A percentile compares a stretch with the other conserved stretches of the same genome.
Evolutionary conservation across 1,140 invertebrate species (phyloP).

Genomic region (Drosophila sucinea): DNA sequence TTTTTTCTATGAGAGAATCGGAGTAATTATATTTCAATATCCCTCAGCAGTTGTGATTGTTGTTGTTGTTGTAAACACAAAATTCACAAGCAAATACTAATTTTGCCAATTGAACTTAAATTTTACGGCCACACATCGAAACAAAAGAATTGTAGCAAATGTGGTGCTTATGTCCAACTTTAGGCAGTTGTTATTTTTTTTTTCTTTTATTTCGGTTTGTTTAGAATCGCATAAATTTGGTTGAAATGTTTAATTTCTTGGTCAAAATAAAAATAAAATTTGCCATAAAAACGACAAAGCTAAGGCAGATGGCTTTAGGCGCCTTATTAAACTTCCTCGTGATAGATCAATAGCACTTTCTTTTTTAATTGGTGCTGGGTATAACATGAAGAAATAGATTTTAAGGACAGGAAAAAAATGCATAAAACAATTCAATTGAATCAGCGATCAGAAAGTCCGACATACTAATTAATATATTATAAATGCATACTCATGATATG

Average conservation of each 20-base stretch:
- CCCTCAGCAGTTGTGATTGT: not conserved
- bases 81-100: conserved; percentile 58
- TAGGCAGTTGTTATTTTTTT: conserved; percentile 18
- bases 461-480: too few species aligned
- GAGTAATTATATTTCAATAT: not conserved
- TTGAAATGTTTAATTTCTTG: conserved; percentile 40
- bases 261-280: conserved; percentile 33
- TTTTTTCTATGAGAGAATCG: not conserved
- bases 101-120: conserved; percentile 65
- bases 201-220: conserved; percentile 51
- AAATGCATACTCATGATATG: too few species aligned
- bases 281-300: conserved; percentile 20
- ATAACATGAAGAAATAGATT: too few species aligned
- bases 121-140: conserved; percentile 32
- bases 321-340: not conserved
- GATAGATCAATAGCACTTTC: too few species aligned
- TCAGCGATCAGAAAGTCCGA: too few species aligned
- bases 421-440: too few species aligned
- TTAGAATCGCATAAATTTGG: conserved; percentile 65
- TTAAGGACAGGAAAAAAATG: too few species aligned
- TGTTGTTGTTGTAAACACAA: conserved; percentile 7
- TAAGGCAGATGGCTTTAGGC: conserved; percentile 39
- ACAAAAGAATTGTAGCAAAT: conserved; percentile 35
- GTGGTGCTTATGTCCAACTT: conserved; percentile 29
- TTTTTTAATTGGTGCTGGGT: too few species aligned